Base-by-base conservation (phyloP, 1,140 invertebrate genomes). In the Hestina assimilis region DNA sequence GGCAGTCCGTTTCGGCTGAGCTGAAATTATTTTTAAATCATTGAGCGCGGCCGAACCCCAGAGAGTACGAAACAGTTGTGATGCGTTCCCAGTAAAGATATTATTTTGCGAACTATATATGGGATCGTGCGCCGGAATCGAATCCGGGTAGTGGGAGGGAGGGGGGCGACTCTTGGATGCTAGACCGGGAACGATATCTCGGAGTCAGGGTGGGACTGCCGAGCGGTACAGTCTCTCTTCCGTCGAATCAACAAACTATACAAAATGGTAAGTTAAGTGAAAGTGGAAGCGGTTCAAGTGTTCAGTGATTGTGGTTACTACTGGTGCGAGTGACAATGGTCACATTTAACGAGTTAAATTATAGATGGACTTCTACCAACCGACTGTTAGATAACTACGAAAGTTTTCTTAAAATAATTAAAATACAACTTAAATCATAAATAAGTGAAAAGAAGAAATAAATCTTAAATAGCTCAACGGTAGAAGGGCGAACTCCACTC, bases 121-220 rank as follows among this genome's bases (percentile, higher is more conserved):
- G 84, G 84, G 78, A 79, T 83, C 69, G 75, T 31, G 55, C 59
- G 65, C 57, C 47, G 59, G 38, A 28, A 57, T 51, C 35, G 40
- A 24, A 54, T 43, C 23, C 48, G 38, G 53, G 59, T 29, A 19
- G 46, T 46, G 38, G 53, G 50, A 53, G 60, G 42, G 72, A 52
- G 71, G 69, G 68, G 62, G 59, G 62, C 35, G 26, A 73, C 54
- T 66, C 66, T 73, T 72, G 78, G 75, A 75, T 45, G 57, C 48
- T 42, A 35, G 53, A 42, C 68, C 46, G 60, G 64, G 69, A 59
- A 57, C 73, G 62, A 61, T 55, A 71, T 48, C 70, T 83, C 79
- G 80, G 83, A 87, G 84, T 85, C 80, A 79, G 84, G 84, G 82
- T 83, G 84, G 80, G 82, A 83, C 82, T 84, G 74, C 80, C 81